These are phyloP conservation scores for Heliconius melpomene DNA, from an alignment of 1,140 invertebrate genomes.

Conservation along the genomic window DNA sequence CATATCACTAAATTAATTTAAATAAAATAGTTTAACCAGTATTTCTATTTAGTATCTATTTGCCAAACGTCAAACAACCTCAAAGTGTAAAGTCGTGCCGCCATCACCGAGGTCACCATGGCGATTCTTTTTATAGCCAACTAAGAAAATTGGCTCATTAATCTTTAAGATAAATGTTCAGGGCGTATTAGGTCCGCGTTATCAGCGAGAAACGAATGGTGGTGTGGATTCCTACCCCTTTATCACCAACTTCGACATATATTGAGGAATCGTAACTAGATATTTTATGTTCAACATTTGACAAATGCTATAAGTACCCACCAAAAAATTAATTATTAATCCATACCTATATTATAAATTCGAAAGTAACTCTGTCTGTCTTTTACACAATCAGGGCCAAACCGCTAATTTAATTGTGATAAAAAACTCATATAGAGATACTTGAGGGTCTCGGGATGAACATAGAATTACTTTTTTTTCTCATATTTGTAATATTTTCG, in stretches of 20 bases:
- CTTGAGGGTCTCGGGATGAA: no score
- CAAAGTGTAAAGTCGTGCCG: constrained; percentile 25
- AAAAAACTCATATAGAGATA: no score
- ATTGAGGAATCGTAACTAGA: background rate
- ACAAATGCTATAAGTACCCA: background rate
- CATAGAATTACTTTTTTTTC: no score
- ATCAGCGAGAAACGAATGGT: constrained; percentile 71
- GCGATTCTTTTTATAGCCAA: constrained; percentile 79
- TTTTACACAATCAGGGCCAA: no score
- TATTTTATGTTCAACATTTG: background rate
- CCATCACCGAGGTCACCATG: constrained; percentile 59
- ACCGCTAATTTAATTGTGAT: no score
- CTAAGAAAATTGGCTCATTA: constrained; percentile 81
- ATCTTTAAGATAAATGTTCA: constrained; percentile 80
- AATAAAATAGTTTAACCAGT: background rate
- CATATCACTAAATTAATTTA: background rate
- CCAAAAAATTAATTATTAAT: background rate
- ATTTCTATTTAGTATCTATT: background rate
- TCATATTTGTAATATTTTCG: no score
- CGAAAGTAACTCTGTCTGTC: no score
- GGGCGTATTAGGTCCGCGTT: constrained; percentile 76
- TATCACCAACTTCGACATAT: background rate
- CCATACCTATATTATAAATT: no score
- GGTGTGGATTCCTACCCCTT: constrained; percentile 46
- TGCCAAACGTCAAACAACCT: background rate